Evolutionary conservation across 2,113 vertebrate genomes (phyloP), one percentile per base, ranked within the genome.

Genomic region (Mastomys coucha): DNA sequence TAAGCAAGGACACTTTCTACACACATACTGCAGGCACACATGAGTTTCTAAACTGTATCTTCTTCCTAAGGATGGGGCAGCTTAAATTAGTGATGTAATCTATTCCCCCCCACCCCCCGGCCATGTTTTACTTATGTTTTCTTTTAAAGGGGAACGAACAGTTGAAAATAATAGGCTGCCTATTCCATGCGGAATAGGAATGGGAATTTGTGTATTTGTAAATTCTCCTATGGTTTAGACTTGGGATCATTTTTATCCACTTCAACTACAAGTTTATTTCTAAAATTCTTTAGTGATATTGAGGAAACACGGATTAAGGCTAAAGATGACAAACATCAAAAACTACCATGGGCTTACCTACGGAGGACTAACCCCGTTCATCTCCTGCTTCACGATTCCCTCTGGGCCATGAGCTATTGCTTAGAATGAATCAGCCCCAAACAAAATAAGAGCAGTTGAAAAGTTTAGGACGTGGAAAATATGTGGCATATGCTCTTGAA

Each of bases 401-500:
- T 93, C 96, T 88, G 91, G 96, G 97, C 96, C 96, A 97, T 96
- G 96, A 94, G 92, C 94, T 93, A 39, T 96, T 97, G 91, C 96
- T 97, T 94, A 95, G 84, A 95, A 96, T 0, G 5, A 93, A 81
- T 94, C 95, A 91, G 60, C 65, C 72, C 89, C 91, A 77, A 69
- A 93, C 89, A 89, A 86, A 97, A 65, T 85, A 76, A 93, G 97
- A 93, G 93, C 93, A 91, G 77, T 86, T 96, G 97, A 94, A 96
- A 96, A 96, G 95, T 97, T 97, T 97, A 96, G 94, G 93, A 97
- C 0, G 7, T 97, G 94, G 97, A 97, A 98, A 98, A 96, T 97
- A 97, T 91, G 97, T 96, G 97, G 97, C 97, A 97, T 98, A 95
- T 93, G 95, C 88, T 97, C 77, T 97, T 97, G 97, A 96, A 70